These are phyloP conservation scores for Abramis brama DNA, from an alignment of 2,113 vertebrate species.

Conservation along the genomic window DNA sequence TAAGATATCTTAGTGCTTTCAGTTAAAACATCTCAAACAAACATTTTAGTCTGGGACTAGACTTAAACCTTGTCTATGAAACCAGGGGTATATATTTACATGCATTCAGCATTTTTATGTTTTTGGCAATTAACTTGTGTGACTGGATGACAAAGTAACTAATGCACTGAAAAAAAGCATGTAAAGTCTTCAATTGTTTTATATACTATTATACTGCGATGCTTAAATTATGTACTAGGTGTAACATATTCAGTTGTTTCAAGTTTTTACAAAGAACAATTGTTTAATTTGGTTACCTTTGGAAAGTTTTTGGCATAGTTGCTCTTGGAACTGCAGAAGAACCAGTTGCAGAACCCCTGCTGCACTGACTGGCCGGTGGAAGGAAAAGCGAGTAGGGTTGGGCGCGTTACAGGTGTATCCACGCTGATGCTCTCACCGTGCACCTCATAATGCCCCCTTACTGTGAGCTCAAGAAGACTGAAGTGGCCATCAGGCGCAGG, in stretches of 20 bases:
- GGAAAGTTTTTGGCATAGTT: not conserved
- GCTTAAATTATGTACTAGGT: not conserved
- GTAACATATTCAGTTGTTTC: not conserved
- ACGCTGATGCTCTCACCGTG: not conserved
- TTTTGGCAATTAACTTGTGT: too few relatives aligned
- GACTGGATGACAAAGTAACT: too few relatives aligned
- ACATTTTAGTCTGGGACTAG: too few relatives aligned
- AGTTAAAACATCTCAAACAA: too few relatives aligned
- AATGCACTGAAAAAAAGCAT: too few relatives aligned
- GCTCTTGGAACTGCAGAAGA: not conserved
- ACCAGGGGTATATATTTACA: too few relatives aligned
- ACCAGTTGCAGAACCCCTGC: not conserved
- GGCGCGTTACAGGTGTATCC: not conserved
- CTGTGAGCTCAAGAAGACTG: not conserved
- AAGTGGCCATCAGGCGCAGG: not conserved
- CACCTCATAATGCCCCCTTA: not conserved
- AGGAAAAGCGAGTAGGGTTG: not conserved
- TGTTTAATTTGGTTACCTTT: constrained; percentile 2
- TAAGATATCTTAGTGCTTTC: too few relatives aligned
- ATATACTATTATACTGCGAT: too few relatives aligned
- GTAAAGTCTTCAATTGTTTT: too few relatives aligned
- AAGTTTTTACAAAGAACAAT: not conserved
- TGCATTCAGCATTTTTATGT: too few relatives aligned
- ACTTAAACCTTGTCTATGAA: too few relatives aligned
- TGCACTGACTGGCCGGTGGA: not conserved